Percentiles rank a stretch among this genome's conserved stretches.
These are phyloP conservation scores for Adineta ricciae DNA, from an alignment of 2,888 invertebrate genomes.

Conservation along the genomic window DNA sequence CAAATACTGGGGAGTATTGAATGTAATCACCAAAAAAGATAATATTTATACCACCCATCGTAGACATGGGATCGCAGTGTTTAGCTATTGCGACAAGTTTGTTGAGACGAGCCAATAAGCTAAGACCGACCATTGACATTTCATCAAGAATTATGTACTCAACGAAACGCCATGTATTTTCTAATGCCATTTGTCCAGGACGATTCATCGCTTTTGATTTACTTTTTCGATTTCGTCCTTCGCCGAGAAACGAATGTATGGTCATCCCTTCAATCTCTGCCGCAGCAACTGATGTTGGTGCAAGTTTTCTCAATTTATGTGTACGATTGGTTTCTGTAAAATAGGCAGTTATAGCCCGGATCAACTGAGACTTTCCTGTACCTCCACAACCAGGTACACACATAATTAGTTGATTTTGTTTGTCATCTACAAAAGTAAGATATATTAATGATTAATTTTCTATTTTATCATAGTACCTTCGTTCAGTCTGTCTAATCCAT, in stretches of 20 bases:
- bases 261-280: background rate
- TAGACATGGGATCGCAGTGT: background rate
- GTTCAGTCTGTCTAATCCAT: background rate
- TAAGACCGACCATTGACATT: background rate
- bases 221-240: background rate
- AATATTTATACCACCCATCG: background rate
- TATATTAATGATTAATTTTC: no score
- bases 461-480: no score
- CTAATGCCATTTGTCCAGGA: background rate
- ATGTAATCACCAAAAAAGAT: background rate
- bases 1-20: background rate
- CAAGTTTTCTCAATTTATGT: background rate
- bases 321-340: background rate
- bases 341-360: background rate
- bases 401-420: background rate
- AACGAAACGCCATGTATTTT: background rate
- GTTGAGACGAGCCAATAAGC: background rate
- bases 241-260: background rate
- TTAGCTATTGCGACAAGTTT: background rate
- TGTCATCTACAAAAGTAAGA: background rate
- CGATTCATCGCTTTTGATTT: background rate
- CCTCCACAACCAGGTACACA: background rate
- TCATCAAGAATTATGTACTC: background rate
- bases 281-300: background rate
- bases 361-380: background rate